Evolutionary conservation across 2,888 invertebrate species (phyloP).

Genomic region (Neoascia interrupta): DNA sequence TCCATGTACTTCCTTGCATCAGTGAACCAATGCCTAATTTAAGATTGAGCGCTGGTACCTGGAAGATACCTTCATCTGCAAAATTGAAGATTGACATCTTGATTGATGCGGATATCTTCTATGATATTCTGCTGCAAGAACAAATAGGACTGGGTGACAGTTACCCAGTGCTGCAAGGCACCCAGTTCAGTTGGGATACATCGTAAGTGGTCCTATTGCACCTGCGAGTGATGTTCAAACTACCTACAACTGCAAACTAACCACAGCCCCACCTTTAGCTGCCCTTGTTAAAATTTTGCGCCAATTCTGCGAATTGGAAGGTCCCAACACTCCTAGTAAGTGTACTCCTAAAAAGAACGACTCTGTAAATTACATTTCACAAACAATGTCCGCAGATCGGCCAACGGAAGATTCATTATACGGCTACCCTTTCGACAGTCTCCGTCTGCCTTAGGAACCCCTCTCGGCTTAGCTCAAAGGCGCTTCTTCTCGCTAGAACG

Average conservation of each 20-base stretch:
- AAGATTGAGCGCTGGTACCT: not conserved
- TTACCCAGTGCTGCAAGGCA: constrained; percentile 15
- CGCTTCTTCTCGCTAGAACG: constrained; percentile 14
- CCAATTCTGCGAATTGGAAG: constrained; percentile 15
- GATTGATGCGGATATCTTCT: constrained; percentile 11
- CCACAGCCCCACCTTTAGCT: not conserved
- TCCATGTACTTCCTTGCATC: constrained; percentile 11
- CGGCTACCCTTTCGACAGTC: constrained; percentile 7
- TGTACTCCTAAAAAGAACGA: constrained; percentile 4
- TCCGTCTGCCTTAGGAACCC: constrained; percentile 17
- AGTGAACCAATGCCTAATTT: constrained; percentile 21
- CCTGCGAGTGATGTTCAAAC: not conserved
- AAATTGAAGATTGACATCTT: not conserved
- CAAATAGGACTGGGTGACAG: constrained; percentile 9
- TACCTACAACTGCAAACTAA: not conserved
- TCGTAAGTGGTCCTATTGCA: constrained; percentile 14
- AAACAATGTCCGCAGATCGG: not conserved
- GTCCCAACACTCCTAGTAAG: not conserved
- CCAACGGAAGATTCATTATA: not conserved
- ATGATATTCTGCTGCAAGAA: constrained; percentile 24
- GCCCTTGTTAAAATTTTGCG: constrained; percentile 8
- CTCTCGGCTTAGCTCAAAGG: constrained; percentile 8
- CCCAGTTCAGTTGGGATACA: constrained; percentile 30
- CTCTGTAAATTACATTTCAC: constrained; percentile 3
- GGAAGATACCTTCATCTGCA: not conserved